A percentile compares a stretch with the other conserved stretches of the same genome.
These are phyloP conservation scores for Platycheirus rosarum DNA, from an alignment of 2,888 invertebrate genomes.

Conservation along the genomic window DNA sequence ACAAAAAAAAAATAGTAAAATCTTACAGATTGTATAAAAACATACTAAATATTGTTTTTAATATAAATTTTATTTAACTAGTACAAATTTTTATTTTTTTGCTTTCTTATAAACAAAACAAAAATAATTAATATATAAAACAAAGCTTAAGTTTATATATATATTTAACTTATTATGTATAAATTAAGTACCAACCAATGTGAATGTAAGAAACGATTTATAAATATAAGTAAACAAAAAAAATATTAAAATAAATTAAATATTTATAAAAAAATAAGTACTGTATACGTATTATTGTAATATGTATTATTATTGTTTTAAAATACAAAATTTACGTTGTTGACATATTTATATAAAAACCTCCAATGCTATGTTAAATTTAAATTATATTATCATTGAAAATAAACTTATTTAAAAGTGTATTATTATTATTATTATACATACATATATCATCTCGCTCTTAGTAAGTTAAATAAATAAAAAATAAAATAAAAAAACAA, in stretches of 20 bases:
- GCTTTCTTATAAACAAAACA: slow-evolving; percentile 30
- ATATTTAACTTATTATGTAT: slow-evolving; percentile 71
- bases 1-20: slow-evolving; percentile 8
- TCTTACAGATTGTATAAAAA: slow-evolving; percentile 33
- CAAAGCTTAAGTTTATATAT: slow-evolving; percentile 74
- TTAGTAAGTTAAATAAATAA: slow-evolving; percentile 52
- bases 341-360: slow-evolving; percentile 58
- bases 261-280: slow-evolving; percentile 74
- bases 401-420: slow-evolving; percentile 24
- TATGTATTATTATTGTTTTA: slow-evolving; percentile 76
- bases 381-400: slow-evolving; percentile 37
- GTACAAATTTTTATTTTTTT: slow-evolving; percentile 57
- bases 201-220: slow-evolving; percentile 60
- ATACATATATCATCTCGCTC: slow-evolving; percentile 51
- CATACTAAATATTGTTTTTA: slow-evolving; percentile 36
- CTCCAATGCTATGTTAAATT: slow-evolving; percentile 53
- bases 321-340: slow-evolving; percentile 72
- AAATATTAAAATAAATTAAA: no score
- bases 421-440: slow-evolving; percentile 38
- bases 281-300: slow-evolving; percentile 74
- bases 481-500: not conserved
- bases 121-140: slow-evolving; percentile 11
- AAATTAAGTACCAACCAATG: slow-evolving; percentile 58
- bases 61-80: slow-evolving; percentile 50
- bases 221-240: slow-evolving; percentile 50